A percentile compares a stretch with the other conserved stretches of the same genome.
Conservation (phyloP, 2,113 vertebrate species). For the Microcebus lehilahytsara region DNA sequence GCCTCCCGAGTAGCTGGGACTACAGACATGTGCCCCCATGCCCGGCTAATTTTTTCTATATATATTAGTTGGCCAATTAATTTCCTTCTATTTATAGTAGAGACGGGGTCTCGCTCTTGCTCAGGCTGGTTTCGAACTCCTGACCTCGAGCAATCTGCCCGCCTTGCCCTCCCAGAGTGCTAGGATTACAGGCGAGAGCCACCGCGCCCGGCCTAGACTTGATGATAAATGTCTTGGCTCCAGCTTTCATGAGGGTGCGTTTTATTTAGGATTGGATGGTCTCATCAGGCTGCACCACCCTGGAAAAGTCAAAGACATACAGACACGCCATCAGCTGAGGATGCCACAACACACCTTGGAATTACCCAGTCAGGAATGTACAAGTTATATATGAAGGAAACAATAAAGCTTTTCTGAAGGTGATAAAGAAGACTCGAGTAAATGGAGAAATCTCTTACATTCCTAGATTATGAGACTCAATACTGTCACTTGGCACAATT, state of each 20-base stretch:
- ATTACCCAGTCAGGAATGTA: neutral
- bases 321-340: neutral
- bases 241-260: constrained; percentile 66
- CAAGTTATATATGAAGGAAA: neutral
- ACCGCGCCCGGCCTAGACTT: constrained; percentile 47
- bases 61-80: too few species aligned
- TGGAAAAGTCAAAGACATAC: constrained; percentile 23
- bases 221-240: constrained; percentile 80
- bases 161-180: too few species aligned
- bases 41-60: too few species aligned
- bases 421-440: neutral
- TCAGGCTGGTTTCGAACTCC: too few species aligned
- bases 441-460: neutral
- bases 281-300: constrained; percentile 73
- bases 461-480: neutral
- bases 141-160: too few species aligned
- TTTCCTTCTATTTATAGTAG: too few species aligned
- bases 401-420: neutral
- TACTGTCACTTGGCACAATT: neutral
- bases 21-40: too few species aligned
- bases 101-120: too few species aligned
- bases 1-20: too few species aligned
- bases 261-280: constrained; percentile 79
- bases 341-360: neutral
- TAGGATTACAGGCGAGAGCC: too few species aligned